Percentiles rank a stretch among this genome's conserved stretches.
Conservation (phyloP, 2,888 invertebrate species). For the Trissolcus japonicus region DNA sequence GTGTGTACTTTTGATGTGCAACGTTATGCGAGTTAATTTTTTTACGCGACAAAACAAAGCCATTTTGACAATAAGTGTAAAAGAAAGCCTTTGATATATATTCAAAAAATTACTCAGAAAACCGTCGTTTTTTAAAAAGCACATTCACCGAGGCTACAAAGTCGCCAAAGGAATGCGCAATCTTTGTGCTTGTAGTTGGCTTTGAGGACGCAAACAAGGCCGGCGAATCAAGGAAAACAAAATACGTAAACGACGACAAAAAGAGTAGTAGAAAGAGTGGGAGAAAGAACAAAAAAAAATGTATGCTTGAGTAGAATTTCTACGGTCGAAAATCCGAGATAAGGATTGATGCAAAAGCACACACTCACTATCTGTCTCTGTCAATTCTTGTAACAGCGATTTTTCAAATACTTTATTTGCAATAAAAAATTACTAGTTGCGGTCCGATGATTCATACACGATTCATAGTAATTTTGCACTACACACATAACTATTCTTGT, state of each 20-base stretch:
- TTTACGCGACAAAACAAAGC: constrained; percentile 18
- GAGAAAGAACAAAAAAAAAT: neutral
- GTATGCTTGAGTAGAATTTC: constrained; percentile 14
- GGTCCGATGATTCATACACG: no score
- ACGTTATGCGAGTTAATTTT: constrained; percentile 19
- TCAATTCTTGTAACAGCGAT: constrained; percentile 61
- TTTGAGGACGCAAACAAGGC: constrained; percentile 14
- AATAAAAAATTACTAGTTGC: no score
- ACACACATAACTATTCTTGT: no score
- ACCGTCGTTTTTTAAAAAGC: constrained; percentile 28
- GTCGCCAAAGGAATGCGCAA: constrained; percentile 33
- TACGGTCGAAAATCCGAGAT: constrained; percentile 37
- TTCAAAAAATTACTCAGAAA: constrained; percentile 5
- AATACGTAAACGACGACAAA: neutral
- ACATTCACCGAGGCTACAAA: constrained; percentile 20
- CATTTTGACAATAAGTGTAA: constrained; percentile 22
- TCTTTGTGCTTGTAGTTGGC: constrained; percentile 14
- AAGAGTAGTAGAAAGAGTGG: neutral
- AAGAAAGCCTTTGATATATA: constrained; percentile 9
- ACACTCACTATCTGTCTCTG: constrained; percentile 60
- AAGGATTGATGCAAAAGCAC: constrained; percentile 58
- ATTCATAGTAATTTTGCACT: no score
- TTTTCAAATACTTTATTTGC: constrained; percentile 33
- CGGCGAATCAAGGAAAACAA: constrained; percentile 9
- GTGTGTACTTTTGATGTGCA: constrained; percentile 16